Conservation (phyloP, 2,888 invertebrate genomes). For the Scaptomyza tumidula region DNA sequence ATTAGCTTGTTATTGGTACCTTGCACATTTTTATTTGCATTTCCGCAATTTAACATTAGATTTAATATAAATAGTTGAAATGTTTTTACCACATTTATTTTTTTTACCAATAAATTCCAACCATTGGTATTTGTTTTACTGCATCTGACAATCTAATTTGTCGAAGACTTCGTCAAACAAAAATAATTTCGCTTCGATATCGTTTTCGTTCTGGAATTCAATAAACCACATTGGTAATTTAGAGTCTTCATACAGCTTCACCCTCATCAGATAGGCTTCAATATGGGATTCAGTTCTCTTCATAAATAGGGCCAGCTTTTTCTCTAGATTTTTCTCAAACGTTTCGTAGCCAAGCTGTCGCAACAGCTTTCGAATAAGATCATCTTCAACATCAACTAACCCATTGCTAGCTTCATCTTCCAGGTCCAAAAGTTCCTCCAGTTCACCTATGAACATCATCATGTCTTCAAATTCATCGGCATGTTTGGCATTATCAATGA, state of each 20-base stretch:
- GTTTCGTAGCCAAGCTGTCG: slow-evolving; percentile 28
- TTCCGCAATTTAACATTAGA: neutral
- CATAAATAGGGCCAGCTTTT: slow-evolving; percentile 4
- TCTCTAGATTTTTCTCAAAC: slow-evolving; percentile 27
- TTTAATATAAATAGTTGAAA: neutral
- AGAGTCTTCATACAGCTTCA: slow-evolving; percentile 7
- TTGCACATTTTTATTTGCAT: neutral
- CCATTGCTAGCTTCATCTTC: slow-evolving; percentile 9
- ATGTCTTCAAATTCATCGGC: slow-evolving; percentile 29
- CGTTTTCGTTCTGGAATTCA: slow-evolving; percentile 34
- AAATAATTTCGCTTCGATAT: slow-evolving; percentile 38
- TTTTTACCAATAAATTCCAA: neutral
- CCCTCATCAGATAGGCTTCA: slow-evolving; percentile 31
- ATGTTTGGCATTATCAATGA: slow-evolving; percentile 17
- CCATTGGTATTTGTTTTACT: neutral
- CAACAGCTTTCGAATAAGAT: slow-evolving; percentile 19
- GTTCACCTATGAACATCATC: slow-evolving; percentile 18
- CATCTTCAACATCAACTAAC: slow-evolving; percentile 17
- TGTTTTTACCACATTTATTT: neutral
- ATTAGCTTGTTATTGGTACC: neutral
- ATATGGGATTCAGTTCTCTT: slow-evolving; percentile 33
- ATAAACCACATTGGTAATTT: slow-evolving; percentile 19
- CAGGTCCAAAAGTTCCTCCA: slow-evolving; percentile 27
- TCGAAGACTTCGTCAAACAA: slow-evolving; percentile 23
- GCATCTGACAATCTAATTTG: slow-evolving; percentile 22